Conservation (phyloP, 2,113 vertebrate species). For the Apus apus region DNA sequence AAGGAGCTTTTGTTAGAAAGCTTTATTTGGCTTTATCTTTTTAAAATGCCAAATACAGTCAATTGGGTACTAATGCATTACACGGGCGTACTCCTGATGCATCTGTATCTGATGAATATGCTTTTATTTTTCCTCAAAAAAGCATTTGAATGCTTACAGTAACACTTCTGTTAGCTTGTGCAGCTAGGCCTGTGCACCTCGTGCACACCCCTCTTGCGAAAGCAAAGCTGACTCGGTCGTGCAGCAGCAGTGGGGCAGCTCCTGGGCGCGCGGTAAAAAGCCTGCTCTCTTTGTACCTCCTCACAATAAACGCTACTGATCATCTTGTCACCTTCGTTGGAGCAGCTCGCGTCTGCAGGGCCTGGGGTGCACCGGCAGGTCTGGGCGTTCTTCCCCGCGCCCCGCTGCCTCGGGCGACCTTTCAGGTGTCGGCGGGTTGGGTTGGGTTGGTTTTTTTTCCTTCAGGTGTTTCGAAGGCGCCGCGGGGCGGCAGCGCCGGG, state of each 20-base stretch:
- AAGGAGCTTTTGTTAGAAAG: slow-evolving; percentile 7
- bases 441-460: too few species aligned
- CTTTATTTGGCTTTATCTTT: neutral
- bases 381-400: too few species aligned
- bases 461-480: too few species aligned
- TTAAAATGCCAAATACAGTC: neutral
- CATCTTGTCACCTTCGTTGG: too few species aligned
- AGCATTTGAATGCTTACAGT: neutral
- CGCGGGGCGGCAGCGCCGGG: too few species aligned
- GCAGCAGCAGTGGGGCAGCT: neutral
- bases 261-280: accelerated
- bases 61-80: neutral
- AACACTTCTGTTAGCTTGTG: neutral
- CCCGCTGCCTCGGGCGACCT: too few species aligned
- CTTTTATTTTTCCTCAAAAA: neutral
- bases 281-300: neutral
- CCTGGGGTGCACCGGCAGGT: too few species aligned
- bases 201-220: accelerated
- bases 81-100: neutral
- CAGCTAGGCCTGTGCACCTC: accelerated
- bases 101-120: neutral
- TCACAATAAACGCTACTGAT: neutral
- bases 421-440: too few species aligned
- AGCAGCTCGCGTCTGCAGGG: too few species aligned
- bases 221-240: accelerated